Conservation (phyloP, 2,888 invertebrate species). For the Conchocele bisecta region DNA sequence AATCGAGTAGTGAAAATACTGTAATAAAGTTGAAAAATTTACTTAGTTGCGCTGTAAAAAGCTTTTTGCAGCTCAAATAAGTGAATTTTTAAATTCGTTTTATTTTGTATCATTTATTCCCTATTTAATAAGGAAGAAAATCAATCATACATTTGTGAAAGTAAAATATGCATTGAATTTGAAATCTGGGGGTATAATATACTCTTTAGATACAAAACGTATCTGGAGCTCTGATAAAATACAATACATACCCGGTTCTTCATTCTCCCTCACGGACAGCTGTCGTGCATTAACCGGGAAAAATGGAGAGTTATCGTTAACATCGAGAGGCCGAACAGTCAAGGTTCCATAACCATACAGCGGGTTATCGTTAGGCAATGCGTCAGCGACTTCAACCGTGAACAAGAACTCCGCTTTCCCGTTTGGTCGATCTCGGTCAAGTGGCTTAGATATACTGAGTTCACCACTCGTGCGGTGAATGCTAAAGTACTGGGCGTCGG, state of each 20-base stretch:
- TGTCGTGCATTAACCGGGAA: constrained; percentile 84
- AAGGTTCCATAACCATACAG: constrained; percentile 94
- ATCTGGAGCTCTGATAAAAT: too few relatives aligned
- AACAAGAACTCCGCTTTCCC: constrained; percentile 88
- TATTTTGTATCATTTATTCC: too few relatives aligned
- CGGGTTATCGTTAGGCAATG: constrained; percentile 38
- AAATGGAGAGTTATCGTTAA: constrained; percentile 98
- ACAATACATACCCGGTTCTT: constrained; percentile 84
- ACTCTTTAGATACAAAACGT: too few relatives aligned
- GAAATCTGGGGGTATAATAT: too few relatives aligned
- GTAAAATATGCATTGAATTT: too few relatives aligned
- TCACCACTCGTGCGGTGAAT: constrained; percentile 97
- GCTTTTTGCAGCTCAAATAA: too few relatives aligned
- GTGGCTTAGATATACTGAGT: constrained; percentile 95
- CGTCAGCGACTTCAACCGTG: constrained; percentile 79
- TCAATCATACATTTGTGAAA: too few relatives aligned
- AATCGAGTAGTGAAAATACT: too few relatives aligned
- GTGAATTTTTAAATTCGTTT: too few relatives aligned
- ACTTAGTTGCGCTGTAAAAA: too few relatives aligned
- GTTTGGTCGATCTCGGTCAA: constrained; percentile 98
- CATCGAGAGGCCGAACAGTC: constrained; percentile 97
- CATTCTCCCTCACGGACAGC: constrained; percentile 40
- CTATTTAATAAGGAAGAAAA: too few relatives aligned
- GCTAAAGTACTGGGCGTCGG: constrained; percentile 87
- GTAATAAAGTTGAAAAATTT: too few relatives aligned